These are phyloP conservation scores for Cyaniris semiargus DNA, from an alignment of 2,888 invertebrate genomes.

Conservation along the genomic window DNA sequence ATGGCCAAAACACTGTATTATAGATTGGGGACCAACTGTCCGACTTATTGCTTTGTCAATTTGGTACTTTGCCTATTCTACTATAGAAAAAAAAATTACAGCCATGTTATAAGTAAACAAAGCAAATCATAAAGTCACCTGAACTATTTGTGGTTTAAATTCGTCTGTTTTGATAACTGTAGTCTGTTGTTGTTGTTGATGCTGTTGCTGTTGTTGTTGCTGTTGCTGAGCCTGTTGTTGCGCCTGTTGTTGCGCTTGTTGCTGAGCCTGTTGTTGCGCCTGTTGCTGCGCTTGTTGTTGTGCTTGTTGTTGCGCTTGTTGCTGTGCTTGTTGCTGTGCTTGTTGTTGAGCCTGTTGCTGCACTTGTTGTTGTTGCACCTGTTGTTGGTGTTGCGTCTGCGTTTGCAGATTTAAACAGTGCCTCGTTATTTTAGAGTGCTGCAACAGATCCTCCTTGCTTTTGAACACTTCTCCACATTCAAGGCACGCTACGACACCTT, in stretches of 20 bases:
- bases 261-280: constrained; percentile 60
- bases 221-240: constrained; percentile 57
- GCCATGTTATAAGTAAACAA: neutral
- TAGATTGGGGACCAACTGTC: too few species aligned
- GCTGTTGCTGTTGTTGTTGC: constrained; percentile 45
- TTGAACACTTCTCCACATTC: constrained; percentile 89
- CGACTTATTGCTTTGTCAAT: too few species aligned
- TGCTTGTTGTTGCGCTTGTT: constrained; percentile 55
- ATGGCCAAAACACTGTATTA: too few species aligned
- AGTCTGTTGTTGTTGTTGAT: constrained; percentile 63
- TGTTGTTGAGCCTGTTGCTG: constrained; percentile 58
- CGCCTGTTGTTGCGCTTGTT: constrained; percentile 52
- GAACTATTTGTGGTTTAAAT: constrained; percentile 76
- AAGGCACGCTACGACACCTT: constrained; percentile 86
- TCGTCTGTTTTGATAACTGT: constrained; percentile 77
- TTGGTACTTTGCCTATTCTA: too few species aligned
- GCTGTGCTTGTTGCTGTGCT: constrained; percentile 62
- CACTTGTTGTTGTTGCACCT: constrained; percentile 64
- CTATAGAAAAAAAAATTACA: too few species aligned
- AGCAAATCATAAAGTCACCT: constrained; percentile 56
- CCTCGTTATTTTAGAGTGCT: constrained; percentile 82
- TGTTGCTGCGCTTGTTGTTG: constrained; percentile 62
- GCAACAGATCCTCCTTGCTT: constrained; percentile 84
- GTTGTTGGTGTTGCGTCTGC: constrained; percentile 58
- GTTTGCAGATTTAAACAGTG: constrained; percentile 59